These are phyloP conservation scores for Gorsachius magnificus DNA, from an alignment of 2,797 vertebrate species.

Conservation along the genomic window DNA sequence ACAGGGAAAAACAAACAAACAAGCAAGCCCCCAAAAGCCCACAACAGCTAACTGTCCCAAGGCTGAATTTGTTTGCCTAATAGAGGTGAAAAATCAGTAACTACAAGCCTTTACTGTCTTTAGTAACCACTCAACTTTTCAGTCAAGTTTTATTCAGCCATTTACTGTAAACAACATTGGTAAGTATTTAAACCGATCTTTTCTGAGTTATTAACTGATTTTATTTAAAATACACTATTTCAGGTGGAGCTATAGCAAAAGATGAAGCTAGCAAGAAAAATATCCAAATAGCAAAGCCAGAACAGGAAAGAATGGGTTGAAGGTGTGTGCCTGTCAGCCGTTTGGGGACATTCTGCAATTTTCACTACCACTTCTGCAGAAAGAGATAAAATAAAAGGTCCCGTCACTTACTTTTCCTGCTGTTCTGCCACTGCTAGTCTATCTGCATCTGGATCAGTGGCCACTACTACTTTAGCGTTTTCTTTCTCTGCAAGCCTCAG, in stretches of 20 bases:
- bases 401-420: constrained; percentile 78
- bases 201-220: neutral
- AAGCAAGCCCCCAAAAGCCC: neutral
- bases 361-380: neutral
- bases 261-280: neutral
- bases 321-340: neutral
- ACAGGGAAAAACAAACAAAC: neutral
- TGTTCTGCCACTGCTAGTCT: constrained; percentile 91
- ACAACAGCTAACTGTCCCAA: neutral
- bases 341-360: neutral
- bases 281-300: neutral
- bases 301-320: neutral
- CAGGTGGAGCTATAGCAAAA: neutral
- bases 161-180: neutral
- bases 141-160: neutral
- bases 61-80: neutral
- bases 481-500: constrained; percentile 89
- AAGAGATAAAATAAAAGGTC: neutral
- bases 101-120: neutral
- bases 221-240: neutral
- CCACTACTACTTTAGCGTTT: constrained; percentile 84
- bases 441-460: constrained; percentile 95
- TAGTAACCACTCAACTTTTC: neutral
- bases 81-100: neutral
- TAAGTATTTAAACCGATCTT: neutral